These are phyloP conservation scores for Falcaria lacertinaria DNA, from an alignment of 2,888 invertebrate species.

Conservation along the genomic window DNA sequence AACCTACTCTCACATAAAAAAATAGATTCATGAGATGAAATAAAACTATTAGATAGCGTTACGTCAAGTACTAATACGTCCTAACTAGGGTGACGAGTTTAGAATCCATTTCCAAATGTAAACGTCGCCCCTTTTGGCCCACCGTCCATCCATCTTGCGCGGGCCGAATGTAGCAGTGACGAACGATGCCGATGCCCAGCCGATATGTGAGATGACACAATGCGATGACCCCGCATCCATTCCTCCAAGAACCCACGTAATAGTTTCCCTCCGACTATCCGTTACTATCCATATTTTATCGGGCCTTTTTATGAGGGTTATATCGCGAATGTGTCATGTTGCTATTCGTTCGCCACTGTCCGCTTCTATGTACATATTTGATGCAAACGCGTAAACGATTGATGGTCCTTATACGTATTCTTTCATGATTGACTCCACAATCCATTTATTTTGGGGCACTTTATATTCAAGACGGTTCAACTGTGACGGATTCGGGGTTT, in stretches of 20 bases:
- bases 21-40: too few species aligned
- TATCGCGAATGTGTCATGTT: slow-evolving; percentile 59
- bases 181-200: slow-evolving; percentile 57
- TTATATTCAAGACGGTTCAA: slow-evolving; percentile 2
- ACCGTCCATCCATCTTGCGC: slow-evolving; percentile 52
- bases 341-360: slow-evolving; percentile 41
- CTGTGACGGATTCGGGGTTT: not conserved
- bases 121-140: slow-evolving; percentile 19
- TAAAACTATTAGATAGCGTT: too few species aligned
- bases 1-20: too few species aligned
- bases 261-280: slow-evolving; percentile 54
- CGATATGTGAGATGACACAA: slow-evolving; percentile 70
- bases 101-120: slow-evolving; percentile 61
- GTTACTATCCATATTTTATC: slow-evolving; percentile 65
- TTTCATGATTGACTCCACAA: slow-evolving; percentile 43
- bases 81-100: slow-evolving; percentile 30
- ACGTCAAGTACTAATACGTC: not conserved
- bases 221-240: slow-evolving; percentile 69
- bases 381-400: slow-evolving; percentile 61
- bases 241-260: slow-evolving; percentile 52
- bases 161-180: slow-evolving; percentile 47
- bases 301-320: slow-evolving; percentile 63
- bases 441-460: slow-evolving; percentile 43
- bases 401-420: slow-evolving; percentile 51
- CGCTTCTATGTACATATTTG: slow-evolving; percentile 59